phyloP scores from a whole-genome alignment of 1,140 invertebrate genomes.

The Rhyacophila brunnea region DNA sequence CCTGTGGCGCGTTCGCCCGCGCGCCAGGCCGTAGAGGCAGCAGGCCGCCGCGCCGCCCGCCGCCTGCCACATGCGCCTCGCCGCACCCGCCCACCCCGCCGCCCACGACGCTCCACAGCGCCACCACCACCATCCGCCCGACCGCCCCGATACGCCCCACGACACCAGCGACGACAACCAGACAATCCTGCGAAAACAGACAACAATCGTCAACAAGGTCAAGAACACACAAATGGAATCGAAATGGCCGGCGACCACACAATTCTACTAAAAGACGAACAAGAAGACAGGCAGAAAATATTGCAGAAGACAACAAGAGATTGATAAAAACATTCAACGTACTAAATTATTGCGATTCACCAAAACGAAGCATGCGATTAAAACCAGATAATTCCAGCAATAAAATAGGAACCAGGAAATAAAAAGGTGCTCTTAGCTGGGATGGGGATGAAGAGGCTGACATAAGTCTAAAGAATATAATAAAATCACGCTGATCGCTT shows the following conservation, averaged over 20 bases:
- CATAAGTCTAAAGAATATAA: no score
- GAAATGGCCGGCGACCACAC: neutral
- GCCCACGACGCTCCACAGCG: constrained; percentile 7
- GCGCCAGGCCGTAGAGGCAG: constrained; percentile 36
- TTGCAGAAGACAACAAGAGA: no score
- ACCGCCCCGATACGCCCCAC: constrained; percentile 5
- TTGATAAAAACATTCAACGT: no score
- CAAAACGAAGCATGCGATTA: no score
- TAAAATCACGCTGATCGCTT: no score
- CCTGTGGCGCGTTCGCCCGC: constrained; percentile 22
- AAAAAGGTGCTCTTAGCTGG: no score
- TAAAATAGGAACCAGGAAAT: no score
- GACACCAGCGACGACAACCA: constrained; percentile 43
- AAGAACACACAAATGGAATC: neutral
- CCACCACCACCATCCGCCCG: constrained; percentile 23
- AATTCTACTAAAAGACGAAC: no score
- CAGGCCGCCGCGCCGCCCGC: constrained; percentile 36
- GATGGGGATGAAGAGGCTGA: no score
- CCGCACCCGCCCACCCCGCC: constrained; percentile 17
- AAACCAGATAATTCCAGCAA: no score
- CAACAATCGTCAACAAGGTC: constrained; percentile 2
- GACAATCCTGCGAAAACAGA: constrained; percentile 39
- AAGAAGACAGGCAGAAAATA: no score
- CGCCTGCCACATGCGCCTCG: constrained; percentile 29
- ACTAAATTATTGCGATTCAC: no score